Base-by-base conservation (phyloP, 2,888 invertebrate genomes). In the Sphecodes monilicornis region DNA sequence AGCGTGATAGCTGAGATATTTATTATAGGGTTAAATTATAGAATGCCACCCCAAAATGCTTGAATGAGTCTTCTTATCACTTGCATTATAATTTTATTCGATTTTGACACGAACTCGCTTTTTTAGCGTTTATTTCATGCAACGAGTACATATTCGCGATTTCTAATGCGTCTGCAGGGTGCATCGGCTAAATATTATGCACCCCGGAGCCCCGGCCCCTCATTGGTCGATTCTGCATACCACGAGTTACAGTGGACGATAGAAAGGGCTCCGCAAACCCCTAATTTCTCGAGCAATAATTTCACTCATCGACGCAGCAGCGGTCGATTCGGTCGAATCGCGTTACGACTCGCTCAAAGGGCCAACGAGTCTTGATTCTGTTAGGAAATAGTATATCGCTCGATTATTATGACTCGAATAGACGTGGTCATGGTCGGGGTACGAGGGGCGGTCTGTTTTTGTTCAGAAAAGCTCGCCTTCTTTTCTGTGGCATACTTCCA, bases 151-250 rank as follows among this genome's bases (percentile, higher is more conserved):
- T 8, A 32, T 18, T 18, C 29, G 16, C 18, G 18, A 29, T 18
- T 18, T 29, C 8, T 18, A 32, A 18, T 8, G n/a, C 46, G 43
- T 29, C 43, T 36, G 46, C 81, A 57, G 60, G 54, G 73, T 76
- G 71, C 76, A 73, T 70, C 80, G 50, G 71, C 80, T 88, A 86
- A 88, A 91, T 90, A 91, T 92, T 92, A 92, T 92, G 90, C 92
- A 92, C 92, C 91, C 87, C 75, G 36, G 76, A 43, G 32, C 73
- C 3, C 54, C 29, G 26, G 36, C 73, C 57, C 50, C 54, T 85
- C 76, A 85, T 86, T 88, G 88, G 87, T 91, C 89, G 87, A 91
- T 88, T 83, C 72, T 84, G 71, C 73, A 76, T 75, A 78, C 76
- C 78, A 74, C 80, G 87, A 79, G 79, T 76, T 68, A 80, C 69